Evolutionary conservation across 2,797 vertebrate species (phyloP).

Genomic region (Threskiornis aethiopicus): DNA sequence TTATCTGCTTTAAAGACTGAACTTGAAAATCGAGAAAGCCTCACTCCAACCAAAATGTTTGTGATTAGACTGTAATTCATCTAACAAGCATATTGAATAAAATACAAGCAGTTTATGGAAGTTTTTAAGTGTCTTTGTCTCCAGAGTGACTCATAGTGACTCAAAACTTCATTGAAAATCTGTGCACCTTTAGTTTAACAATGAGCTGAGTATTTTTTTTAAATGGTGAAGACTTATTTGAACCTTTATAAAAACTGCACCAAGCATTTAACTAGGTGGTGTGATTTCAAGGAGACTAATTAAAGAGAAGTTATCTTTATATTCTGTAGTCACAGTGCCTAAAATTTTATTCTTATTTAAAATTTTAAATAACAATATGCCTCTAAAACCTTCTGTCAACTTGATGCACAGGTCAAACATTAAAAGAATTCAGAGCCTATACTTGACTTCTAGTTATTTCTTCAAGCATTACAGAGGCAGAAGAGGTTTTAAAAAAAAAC

Average conservation of each 20-base stretch:
- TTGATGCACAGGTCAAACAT: neutral
- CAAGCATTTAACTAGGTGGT: neutral
- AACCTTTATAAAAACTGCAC: neutral
- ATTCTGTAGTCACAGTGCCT: neutral
- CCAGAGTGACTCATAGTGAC: neutral
- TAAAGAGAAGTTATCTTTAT: neutral
- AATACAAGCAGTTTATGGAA: neutral
- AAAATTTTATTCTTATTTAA: neutral
- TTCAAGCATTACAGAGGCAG: neutral
- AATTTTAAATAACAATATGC: neutral
- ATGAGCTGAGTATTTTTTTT: neutral
- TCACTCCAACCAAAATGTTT: neutral
- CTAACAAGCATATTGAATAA: neutral
- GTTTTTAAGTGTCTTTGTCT: neutral
- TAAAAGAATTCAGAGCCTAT: neutral
- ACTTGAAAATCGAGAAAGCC: neutral
- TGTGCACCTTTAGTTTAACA: neutral
- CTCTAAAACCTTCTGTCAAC: neutral
- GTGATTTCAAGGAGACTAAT: neutral
- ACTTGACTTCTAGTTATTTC: neutral
- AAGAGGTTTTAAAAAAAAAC: neutral
- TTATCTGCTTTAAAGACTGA: neutral
- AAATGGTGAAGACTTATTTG: neutral
- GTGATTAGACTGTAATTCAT: neutral
- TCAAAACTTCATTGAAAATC: neutral